phyloP scores from a whole-genome alignment of 2,888 invertebrate species.

The Drosophila recens region DNA sequence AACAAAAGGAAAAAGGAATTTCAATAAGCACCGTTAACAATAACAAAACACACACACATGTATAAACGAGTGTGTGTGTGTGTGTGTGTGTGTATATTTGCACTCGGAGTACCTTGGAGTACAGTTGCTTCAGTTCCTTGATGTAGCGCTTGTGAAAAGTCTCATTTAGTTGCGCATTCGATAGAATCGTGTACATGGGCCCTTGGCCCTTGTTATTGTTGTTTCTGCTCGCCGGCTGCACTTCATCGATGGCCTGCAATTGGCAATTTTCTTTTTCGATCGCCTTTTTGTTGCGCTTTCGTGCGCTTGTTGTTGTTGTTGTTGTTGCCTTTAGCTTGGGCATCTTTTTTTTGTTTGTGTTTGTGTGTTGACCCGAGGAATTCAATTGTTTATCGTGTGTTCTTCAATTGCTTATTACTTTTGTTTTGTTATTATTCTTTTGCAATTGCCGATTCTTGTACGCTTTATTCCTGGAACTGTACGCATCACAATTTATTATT shows the following conservation, averaged over 20 bases:
- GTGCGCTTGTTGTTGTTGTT: slow-evolving; percentile 9
- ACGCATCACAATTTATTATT: slow-evolving; percentile 10
- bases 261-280: slow-evolving; percentile 73
- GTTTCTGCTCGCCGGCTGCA: not conserved
- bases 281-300: slow-evolving; percentile 71
- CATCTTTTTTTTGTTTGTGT: slow-evolving; percentile 46
- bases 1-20: not conserved
- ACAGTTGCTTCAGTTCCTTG: slow-evolving; percentile 88
- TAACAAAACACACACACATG: slow-evolving; percentile 35
- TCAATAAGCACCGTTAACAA: not conserved
- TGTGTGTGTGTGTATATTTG: too few relatives aligned
- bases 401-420: not conserved
- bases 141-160: slow-evolving; percentile 89
- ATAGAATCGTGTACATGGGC: slow-evolving; percentile 86
- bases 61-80: too few relatives aligned
- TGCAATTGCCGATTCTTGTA: slow-evolving; percentile 1
- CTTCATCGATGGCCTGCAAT: slow-evolving; percentile 40
- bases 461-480: slow-evolving; percentile 23
- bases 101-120: slow-evolving; percentile 86
- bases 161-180: slow-evolving; percentile 88
- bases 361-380: slow-evolving; percentile 8
- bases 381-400: slow-evolving; percentile 19
- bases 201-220: slow-evolving; percentile 55
- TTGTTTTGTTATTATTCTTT: slow-evolving; percentile 1
- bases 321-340: slow-evolving; percentile 38